A percentile compares a stretch with the other conserved stretches of the same genome.
Conservation (phyloP, 2,888 invertebrate species). For the Slavum lentiscoides region DNA sequence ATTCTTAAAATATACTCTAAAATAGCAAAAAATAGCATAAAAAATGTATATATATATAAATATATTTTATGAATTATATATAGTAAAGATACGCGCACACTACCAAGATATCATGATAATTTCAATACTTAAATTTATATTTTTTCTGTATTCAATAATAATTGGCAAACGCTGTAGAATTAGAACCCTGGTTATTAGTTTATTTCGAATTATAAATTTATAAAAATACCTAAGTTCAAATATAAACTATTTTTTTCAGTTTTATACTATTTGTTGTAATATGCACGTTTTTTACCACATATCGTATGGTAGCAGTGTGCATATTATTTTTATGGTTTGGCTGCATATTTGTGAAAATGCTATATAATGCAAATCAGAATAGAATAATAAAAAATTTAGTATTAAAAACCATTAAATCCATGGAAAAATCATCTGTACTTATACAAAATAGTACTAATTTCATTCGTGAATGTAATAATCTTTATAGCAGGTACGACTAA, state of each 20-base stretch:
- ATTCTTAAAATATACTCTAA: too few relatives aligned
- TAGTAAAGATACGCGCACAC: too few relatives aligned
- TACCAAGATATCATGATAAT: too few relatives aligned
- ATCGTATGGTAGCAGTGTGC: neutral
- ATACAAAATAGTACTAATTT: conserved; percentile 40
- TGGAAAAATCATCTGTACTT: conserved; percentile 39
- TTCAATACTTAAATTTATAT: too few relatives aligned
- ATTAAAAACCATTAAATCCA: conserved; percentile 21
- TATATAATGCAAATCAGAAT: conserved; percentile 5
- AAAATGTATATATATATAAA: too few relatives aligned
- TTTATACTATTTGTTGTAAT: conserved; percentile 1
- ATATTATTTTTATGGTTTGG: conserved; percentile 33
- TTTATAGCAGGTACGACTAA: neutral
- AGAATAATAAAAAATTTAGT: neutral
- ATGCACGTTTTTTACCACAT: conserved; percentile 9
- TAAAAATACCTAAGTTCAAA: too few relatives aligned
- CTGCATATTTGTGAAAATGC: neutral
- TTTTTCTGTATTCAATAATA: too few relatives aligned
- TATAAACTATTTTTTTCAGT: conserved; percentile 10
- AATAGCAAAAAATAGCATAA: too few relatives aligned
- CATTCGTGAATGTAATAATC: conserved; percentile 35
- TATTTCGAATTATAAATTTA: too few relatives aligned
- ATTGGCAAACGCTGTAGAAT: too few relatives aligned
- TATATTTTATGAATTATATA: too few relatives aligned
- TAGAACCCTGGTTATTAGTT: too few relatives aligned